Evolutionary conservation across 2,888 invertebrate genomes (phyloP), one percentile per base, ranked within the genome.

Genomic region (Leucophenga montana): DNA sequence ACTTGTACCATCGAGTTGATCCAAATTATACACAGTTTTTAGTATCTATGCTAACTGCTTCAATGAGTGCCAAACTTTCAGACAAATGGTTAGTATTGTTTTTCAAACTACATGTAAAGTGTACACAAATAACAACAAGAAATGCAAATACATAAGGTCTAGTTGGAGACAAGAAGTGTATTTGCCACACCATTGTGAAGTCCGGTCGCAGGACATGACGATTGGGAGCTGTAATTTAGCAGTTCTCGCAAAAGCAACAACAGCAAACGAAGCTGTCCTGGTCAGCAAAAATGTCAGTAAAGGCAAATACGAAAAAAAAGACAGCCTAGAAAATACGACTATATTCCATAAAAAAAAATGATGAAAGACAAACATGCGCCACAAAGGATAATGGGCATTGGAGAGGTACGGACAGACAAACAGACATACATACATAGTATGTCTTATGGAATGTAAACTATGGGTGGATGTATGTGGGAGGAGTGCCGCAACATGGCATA

Each of bases 341-440:
- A 84, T 85, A 82, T 82, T 80, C 75, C 75, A 64, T 73, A 75
- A 71, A 73, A 53, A 67, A 71, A 77, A 78, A 85, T 84, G 84
- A 85, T 80, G 84, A 85, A 85, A 85, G 85, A 79, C 85, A 85
- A 84, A 85, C 85, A 85, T 83, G 82, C 85, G 82, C 80, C 80
- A 83, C 80, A 77, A 27, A 79, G 83, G 77, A 85, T 81, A 84
- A 76, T 71, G 79, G 79, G 74, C 78, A 81, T 16, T 67, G 27
- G 57, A 27, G n/a, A 14, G 11, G 57, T 27, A 20, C 31, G 20
- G 53, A 66, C 54, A 20, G 39, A 66, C 3, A 18, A 44, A 73
- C 65, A 31, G 16, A 69, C 64, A 65, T n/a, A 31, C 14, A 53
- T 1, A 18, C 53, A 11, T 22, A 57, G 27, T 4, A 20, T 31